Base-by-base conservation (phyloP, 2,888 invertebrate genomes). In the Ichneumoninae sp. region DNA sequence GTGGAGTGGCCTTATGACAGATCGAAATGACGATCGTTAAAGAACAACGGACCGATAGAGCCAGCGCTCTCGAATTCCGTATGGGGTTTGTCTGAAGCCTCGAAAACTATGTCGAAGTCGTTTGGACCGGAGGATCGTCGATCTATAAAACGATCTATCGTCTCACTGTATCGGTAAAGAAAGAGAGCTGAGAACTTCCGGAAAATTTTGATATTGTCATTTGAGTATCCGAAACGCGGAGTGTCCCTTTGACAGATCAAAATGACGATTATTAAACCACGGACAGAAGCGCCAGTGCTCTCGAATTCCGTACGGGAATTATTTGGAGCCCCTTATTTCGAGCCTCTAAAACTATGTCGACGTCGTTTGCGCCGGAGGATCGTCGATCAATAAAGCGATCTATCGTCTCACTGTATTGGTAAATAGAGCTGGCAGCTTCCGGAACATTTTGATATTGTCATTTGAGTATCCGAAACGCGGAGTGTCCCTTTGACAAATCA, bases 21-120 rank as follows among this genome's bases (percentile, higher is more conserved):
- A 69, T 73, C 40, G 60, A 86, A 86, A 84, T 77, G 85, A 86
- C 86, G 81, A 85, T 86, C 86, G 85, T 68, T 33, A 16, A 5
- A 57, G 6, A 3, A 26, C 30, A 2, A 40, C 16, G 1, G 7
- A 30, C 0, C 2, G 60, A 30, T 1, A 30, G 60, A 4, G 16
- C 5, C 30, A 30, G 30, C 30, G 13, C 26, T 60, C 26, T n/a
- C 30, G n/a, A 63, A 63, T 63, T 63, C 19, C 8, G 63, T 33
- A 26, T 13, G 10, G 22, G 10, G 57, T 7, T 57, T 57, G 4
- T 40, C 26, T 26, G 40, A 5, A 66, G 40, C 52, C 54, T 40
- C 36, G 5, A 66, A 76, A 66, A 76, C 22, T 7, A 1, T 1
- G 10, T 44, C 57, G 57, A 66, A n/a, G 54, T 19, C 33, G 30